Conservation (phyloP, 1,140 invertebrate genomes). For the Lysiphlebus fabarum region DNA sequence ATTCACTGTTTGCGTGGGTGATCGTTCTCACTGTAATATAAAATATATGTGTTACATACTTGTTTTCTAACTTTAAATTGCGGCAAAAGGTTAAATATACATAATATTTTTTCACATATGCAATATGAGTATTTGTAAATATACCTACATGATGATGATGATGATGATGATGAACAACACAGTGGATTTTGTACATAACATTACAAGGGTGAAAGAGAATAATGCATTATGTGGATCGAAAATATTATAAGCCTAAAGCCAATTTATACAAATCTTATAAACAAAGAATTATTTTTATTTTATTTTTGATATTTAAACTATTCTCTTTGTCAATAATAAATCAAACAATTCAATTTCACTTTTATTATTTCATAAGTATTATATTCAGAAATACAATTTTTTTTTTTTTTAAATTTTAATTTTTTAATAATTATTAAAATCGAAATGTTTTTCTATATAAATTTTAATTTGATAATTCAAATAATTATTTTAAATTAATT, state of each 20-base stretch:
- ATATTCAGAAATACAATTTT: too few species aligned
- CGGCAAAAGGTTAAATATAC: too few species aligned
- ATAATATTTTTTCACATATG: too few species aligned
- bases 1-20: conserved; percentile 52
- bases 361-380: too few species aligned
- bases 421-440: too few species aligned
- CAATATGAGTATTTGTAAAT: conserved; percentile 4
- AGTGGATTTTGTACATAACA: conserved; percentile 1
- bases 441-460: too few species aligned
- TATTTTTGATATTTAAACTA: background rate
- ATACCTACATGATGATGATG: too few species aligned
- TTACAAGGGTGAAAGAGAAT: conserved; percentile 12
- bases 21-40: conserved; percentile 38
- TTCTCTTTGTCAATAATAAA: background rate
- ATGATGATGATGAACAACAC: too few species aligned
- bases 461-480: too few species aligned
- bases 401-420: too few species aligned
- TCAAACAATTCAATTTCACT: too few species aligned
- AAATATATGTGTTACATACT: conserved; percentile 30
- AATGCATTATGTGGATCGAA: conserved; percentile 6
- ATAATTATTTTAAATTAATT: too few species aligned
- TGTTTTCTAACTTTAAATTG: conserved; percentile 24
- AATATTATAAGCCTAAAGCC: background rate
- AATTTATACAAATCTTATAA: background rate
- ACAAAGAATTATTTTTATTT: background rate